These are phyloP conservation scores for Sitophilus oryzae DNA, from an alignment of 1,140 invertebrate species.

Conservation along the genomic window DNA sequence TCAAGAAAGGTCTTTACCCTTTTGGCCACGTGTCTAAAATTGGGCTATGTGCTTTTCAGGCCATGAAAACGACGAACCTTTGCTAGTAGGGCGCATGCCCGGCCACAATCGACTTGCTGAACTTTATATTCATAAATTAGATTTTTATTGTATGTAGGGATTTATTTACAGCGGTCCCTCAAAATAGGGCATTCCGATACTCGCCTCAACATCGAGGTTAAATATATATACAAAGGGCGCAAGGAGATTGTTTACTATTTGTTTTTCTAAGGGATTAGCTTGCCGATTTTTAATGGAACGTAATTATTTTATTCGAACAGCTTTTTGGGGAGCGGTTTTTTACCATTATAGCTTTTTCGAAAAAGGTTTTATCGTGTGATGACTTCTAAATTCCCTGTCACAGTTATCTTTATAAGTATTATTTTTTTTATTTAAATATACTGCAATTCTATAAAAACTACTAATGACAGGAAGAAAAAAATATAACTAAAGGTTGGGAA, in stretches of 20 bases:
- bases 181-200: slow-evolving; percentile 21
- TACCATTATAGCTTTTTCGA: too few relatives aligned
- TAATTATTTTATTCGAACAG: not conserved
- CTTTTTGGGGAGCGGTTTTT: not conserved
- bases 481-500: too few relatives aligned
- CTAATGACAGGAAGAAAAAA: too few relatives aligned
- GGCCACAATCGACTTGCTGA: slow-evolving; percentile 9
- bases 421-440: too few relatives aligned
- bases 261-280: too few relatives aligned
- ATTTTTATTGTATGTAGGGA: slow-evolving; percentile 23
- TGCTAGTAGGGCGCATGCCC: too few relatives aligned
- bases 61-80: too few relatives aligned
- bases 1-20: slow-evolving; percentile 19
- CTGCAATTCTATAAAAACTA: too few relatives aligned
- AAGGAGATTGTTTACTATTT: not conserved
- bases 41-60: slow-evolving; percentile 13
- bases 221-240: not conserved
- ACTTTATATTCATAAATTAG: slow-evolving; percentile 23
- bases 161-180: slow-evolving; percentile 12
- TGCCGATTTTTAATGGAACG: too few relatives aligned
- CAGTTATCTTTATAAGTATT: too few relatives aligned
- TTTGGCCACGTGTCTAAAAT: slow-evolving; percentile 21
- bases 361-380: too few relatives aligned
- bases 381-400: too few relatives aligned
- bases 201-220: slow-evolving; percentile 11